Evolutionary conservation across 2,888 invertebrate genomes (phyloP).

Genomic region (Operophtera brumata): DNA sequence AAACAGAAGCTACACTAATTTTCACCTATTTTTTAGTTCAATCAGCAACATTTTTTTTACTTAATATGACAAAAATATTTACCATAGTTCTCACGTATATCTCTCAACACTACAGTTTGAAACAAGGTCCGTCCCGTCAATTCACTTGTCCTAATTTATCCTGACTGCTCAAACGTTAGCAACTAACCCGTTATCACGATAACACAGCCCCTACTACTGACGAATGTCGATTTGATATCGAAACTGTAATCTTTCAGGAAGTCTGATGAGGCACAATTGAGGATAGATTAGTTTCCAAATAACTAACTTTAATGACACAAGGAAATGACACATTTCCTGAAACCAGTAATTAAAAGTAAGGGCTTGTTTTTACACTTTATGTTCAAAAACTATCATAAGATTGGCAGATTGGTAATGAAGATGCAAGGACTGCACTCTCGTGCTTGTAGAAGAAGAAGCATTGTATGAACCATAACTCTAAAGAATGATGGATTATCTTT

Average conservation of each 20-base stretch:
- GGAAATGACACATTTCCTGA: not conserved
- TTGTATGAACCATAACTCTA: no score
- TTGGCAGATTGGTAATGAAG: not conserved
- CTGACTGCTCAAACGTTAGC: conserved; percentile 47
- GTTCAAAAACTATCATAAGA: not conserved
- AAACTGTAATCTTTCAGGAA: conserved; percentile 24
- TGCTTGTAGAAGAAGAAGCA: no score
- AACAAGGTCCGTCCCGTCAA: conserved; percentile 40
- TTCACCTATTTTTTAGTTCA: not conserved
- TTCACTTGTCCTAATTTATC: conserved; percentile 58
- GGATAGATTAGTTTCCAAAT: conserved; percentile 1
- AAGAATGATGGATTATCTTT: no score
- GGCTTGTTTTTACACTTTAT: not conserved
- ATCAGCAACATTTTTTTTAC: not conserved
- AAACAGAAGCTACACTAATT: not conserved
- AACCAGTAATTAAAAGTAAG: not conserved
- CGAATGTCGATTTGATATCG: conserved; percentile 37
- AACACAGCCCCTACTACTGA: conserved; percentile 39
- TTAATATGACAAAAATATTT: conserved; percentile 35
- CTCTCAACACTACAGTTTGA: conserved; percentile 20
- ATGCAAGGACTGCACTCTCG: no score
- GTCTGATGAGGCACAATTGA: conserved; percentile 7
- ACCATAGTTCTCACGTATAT: conserved; percentile 51
- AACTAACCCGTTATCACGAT: conserved; percentile 49
- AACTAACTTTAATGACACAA: conserved; percentile 3